These are phyloP conservation scores for Sisor rabdophorus DNA, from an alignment of 2,113 vertebrate genomes.

Conservation along the genomic window DNA sequence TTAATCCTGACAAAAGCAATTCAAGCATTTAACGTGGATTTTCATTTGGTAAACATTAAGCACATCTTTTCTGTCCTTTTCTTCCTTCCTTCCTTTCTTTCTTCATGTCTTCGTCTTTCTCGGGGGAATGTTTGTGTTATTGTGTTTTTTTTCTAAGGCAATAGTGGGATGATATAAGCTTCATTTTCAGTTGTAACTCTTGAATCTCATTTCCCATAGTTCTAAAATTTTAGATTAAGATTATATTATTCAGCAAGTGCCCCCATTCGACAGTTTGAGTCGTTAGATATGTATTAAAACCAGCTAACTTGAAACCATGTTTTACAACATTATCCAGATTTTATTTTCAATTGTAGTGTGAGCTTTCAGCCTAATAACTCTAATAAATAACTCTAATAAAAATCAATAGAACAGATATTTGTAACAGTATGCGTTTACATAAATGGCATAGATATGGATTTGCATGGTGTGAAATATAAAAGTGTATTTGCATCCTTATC, in stretches of 20 bases:
- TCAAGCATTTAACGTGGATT: no score
- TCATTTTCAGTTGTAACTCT: slow-evolving; percentile 70
- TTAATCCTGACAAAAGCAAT: no score
- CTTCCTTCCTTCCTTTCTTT: slow-evolving; percentile 1
- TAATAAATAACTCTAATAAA: background rate
- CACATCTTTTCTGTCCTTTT: no score
- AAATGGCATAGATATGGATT: slow-evolving; percentile 21
- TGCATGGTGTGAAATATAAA: slow-evolving; percentile 38
- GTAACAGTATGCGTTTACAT: background rate
- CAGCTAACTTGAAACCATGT: background rate
- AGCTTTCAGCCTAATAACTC: background rate
- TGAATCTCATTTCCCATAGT: slow-evolving; percentile 64
- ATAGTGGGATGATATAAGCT: slow-evolving; percentile 67
- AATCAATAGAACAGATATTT: background rate
- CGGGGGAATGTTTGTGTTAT: background rate
- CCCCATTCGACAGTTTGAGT: slow-evolving; percentile 19
- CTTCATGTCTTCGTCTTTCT: slow-evolving; percentile 41
- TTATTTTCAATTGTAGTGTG: background rate
- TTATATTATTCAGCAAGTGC: slow-evolving; percentile 74
- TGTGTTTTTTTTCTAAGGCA: slow-evolving; percentile 20
- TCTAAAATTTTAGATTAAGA: slow-evolving; percentile 69
- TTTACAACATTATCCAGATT: background rate
- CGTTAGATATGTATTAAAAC: slow-evolving; percentile 2
- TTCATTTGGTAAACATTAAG: no score
- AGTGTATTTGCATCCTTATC: slow-evolving; percentile 69